Conservation (phyloP, 2,888 invertebrate species). For the Drosophila austrosaltans region DNA sequence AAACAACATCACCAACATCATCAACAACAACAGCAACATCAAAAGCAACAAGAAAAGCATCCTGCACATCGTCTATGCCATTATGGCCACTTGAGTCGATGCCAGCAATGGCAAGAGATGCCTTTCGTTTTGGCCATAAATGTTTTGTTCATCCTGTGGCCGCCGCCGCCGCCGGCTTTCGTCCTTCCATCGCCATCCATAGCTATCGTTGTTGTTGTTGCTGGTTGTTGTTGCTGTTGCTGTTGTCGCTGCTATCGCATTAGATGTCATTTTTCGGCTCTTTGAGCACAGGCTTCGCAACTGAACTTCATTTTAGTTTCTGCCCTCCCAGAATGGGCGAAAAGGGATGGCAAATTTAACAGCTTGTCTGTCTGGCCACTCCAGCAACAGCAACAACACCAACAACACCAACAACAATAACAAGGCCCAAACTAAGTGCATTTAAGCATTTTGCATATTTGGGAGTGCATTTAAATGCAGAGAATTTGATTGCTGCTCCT, state of each 20-base stretch:
- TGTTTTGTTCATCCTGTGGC: constrained; percentile 51
- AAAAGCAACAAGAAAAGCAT: constrained; percentile 50
- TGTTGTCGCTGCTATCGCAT: constrained; percentile 9
- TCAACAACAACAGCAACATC: constrained; percentile 46
- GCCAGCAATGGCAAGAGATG: constrained; percentile 60
- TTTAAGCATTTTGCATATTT: constrained; percentile 61
- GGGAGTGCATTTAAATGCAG: constrained; percentile 40
- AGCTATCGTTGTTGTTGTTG: not conserved
- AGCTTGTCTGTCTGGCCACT: constrained; percentile 16
- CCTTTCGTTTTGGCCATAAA: constrained; percentile 71
- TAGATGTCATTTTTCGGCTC: constrained; percentile 48
- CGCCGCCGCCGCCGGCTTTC: not conserved
- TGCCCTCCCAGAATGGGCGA: not conserved
- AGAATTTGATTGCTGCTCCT: not conserved
- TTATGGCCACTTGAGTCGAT: constrained; percentile 75
- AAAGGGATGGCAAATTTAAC: constrained; percentile 29
- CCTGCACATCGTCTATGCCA: constrained; percentile 74
- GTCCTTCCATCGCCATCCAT: not conserved
- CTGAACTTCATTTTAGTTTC: constrained; percentile 5
- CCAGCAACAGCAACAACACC: constrained; percentile 28
- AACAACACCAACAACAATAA: constrained; percentile 15
- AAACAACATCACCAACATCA: constrained; percentile 29
- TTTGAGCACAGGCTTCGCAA: constrained; percentile 31
- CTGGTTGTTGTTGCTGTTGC: not conserved
- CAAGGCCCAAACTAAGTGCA: constrained; percentile 57